phyloP scores from a whole-genome alignment of 2,888 invertebrate species.

The Pachycephus smyrnensis region DNA sequence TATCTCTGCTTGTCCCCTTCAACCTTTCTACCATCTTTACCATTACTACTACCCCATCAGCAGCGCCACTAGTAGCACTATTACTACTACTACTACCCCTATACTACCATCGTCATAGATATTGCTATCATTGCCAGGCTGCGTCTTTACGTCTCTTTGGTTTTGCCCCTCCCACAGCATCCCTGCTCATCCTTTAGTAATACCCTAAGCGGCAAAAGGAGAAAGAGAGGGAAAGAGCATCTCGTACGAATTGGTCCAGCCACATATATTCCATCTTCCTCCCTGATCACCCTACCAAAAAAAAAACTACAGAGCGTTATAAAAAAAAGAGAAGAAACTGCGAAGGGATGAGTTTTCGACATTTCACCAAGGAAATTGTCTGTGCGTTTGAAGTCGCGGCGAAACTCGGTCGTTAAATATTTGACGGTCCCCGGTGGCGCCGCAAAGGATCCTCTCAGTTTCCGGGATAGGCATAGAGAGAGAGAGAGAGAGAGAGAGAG shows the following conservation, averaged over 20 bases:
- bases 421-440: slow-evolving; percentile 5
- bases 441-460: background rate
- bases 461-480: background rate
- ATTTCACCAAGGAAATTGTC: background rate
- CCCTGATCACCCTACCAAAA: background rate
- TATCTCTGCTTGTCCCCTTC: slow-evolving; percentile 8
- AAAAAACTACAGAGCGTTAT: background rate
- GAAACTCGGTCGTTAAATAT: slow-evolving; percentile 6
- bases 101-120: background rate
- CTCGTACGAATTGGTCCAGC: background rate
- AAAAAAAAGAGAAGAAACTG: background rate
- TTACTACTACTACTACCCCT: background rate
- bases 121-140: background rate
- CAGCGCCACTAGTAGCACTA: background rate
- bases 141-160: background rate
- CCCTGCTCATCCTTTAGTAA: background rate
- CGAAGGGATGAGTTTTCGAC: background rate
- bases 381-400: slow-evolving; percentile 1
- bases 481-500: too few relatives aligned
- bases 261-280: background rate
- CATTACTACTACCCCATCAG: background rate
- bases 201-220: background rate
- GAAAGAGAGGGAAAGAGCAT: background rate
- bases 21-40: background rate
- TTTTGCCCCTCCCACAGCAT: background rate